These are phyloP conservation scores for Crenichthys baileyi DNA, from an alignment of 2,797 vertebrate species.

Conservation along the genomic window DNA sequence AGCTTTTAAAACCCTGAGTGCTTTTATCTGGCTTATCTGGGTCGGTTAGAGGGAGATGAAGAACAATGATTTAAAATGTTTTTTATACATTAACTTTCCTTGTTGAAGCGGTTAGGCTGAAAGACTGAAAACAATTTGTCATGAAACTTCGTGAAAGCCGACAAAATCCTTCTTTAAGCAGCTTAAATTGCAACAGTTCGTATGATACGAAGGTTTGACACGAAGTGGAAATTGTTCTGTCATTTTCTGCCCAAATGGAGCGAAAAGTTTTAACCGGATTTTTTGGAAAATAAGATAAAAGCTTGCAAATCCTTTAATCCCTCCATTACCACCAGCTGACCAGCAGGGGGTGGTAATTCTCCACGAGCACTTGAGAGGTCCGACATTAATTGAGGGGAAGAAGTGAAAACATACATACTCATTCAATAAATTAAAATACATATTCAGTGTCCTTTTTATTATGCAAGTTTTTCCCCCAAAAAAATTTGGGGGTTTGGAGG, in stretches of 20 bases:
- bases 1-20: not conserved
- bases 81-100: not conserved
- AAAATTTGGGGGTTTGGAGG: no score
- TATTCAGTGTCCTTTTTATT: not conserved
- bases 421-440: not conserved
- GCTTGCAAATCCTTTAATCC: not conserved
- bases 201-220: not conserved
- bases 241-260: not conserved
- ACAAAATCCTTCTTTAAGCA: not conserved
- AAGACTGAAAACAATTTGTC: not conserved
- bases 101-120: not conserved
- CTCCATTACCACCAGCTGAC: not conserved
- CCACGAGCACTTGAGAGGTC: not conserved
- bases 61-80: not conserved
- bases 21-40: not conserved
- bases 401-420: not conserved
- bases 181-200: not conserved
- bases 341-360: constrained; percentile 3
- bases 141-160: not conserved
- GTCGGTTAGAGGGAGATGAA: not conserved
- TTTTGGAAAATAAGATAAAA: not conserved
- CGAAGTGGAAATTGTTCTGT: not conserved
- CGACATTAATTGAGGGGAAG: not conserved
- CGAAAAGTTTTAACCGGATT: not conserved
- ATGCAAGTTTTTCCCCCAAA: no score